Conservation (phyloP, 1,140 invertebrate genomes). For the Drosophila quadrilineata region DNA sequence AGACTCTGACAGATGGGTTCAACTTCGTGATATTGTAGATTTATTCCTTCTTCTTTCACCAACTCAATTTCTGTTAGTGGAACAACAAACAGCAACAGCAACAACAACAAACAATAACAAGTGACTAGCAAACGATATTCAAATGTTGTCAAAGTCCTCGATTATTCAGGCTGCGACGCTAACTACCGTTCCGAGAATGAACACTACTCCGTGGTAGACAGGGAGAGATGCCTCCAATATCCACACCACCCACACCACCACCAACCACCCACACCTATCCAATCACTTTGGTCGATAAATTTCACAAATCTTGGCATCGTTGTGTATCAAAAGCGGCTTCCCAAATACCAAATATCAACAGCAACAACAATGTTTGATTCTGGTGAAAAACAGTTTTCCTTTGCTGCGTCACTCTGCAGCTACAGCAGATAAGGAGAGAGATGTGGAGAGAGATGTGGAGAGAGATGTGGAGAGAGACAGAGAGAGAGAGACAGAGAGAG, state of each 20-base stretch:
- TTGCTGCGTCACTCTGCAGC: constrained; percentile 32
- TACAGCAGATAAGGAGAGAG: too few relatives aligned
- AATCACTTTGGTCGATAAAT: constrained; percentile 72
- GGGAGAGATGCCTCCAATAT: too few relatives aligned
- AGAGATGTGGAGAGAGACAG: too few relatives aligned
- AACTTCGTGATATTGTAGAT: constrained; percentile 71
- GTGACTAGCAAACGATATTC: constrained; percentile 57
- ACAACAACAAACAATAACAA: constrained; percentile 13
- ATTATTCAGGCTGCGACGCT: constrained; percentile 58
- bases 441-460: too few relatives aligned
- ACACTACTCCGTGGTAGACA: too few relatives aligned
- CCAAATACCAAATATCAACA: constrained; percentile 21
- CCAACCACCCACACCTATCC: constrained; percentile 43
- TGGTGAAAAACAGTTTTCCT: constrained; percentile 50
- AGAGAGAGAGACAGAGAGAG: too few relatives aligned
- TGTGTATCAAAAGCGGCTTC: constrained; percentile 46
- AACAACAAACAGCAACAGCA: neutral
- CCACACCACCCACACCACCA: constrained; percentile 35
- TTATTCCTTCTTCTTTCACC: constrained; percentile 58
- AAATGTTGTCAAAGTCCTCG: constrained; percentile 72
- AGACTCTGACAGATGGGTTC: constrained; percentile 70
- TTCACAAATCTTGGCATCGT: constrained; percentile 74
- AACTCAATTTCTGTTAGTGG: constrained; percentile 42
- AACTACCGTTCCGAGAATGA: constrained; percentile 71
- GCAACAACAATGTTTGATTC: constrained; percentile 36